These are phyloP conservation scores for Cyrtorhinus lividipennis DNA, from an alignment of 1,140 invertebrate genomes.

Conservation along the genomic window DNA sequence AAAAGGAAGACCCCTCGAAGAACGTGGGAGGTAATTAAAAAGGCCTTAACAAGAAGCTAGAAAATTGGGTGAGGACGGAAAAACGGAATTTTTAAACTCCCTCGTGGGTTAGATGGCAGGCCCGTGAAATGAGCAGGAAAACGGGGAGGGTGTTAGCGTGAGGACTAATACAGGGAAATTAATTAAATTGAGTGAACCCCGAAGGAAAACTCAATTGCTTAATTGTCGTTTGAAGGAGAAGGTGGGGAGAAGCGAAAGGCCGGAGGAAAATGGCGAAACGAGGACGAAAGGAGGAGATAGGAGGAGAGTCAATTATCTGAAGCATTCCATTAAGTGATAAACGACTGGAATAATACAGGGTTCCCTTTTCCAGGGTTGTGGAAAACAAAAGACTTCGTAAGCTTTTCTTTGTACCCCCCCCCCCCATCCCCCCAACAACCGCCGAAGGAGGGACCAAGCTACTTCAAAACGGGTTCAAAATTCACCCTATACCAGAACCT, in stretches of 20 bases:
- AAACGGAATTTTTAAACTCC: neutral
- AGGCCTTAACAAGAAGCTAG: neutral
- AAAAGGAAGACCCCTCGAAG: neutral
- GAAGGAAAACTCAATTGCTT: constrained; percentile 9
- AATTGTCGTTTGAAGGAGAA: constrained; percentile 4
- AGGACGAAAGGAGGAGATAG: neutral
- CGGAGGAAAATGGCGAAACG: neutral
- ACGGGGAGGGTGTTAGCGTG: neutral
- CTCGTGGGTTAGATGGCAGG: neutral
- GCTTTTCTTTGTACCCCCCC: too few relatives aligned
- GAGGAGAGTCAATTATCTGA: constrained; percentile 2
- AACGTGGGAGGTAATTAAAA: neutral
- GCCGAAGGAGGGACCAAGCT: too few relatives aligned
- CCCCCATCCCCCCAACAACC: too few relatives aligned
- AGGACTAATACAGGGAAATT: constrained; percentile 6
- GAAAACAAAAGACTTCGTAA: constrained; percentile 3
- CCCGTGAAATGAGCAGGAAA: neutral
- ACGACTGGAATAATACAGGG: constrained; percentile 6
- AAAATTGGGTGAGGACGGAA: neutral
- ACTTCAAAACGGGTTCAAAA: too few relatives aligned
- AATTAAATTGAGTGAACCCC: constrained; percentile 8
- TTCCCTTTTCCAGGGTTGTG: neutral
- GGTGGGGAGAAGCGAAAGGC: neutral
- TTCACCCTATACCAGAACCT: too few relatives aligned
- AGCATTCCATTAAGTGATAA: constrained; percentile 10